Percentiles rank a stretch among this genome's conserved stretches.
These are phyloP conservation scores for Oreohelix idahoensis DNA, from an alignment of 1,140 invertebrate species.

Conservation along the genomic window DNA sequence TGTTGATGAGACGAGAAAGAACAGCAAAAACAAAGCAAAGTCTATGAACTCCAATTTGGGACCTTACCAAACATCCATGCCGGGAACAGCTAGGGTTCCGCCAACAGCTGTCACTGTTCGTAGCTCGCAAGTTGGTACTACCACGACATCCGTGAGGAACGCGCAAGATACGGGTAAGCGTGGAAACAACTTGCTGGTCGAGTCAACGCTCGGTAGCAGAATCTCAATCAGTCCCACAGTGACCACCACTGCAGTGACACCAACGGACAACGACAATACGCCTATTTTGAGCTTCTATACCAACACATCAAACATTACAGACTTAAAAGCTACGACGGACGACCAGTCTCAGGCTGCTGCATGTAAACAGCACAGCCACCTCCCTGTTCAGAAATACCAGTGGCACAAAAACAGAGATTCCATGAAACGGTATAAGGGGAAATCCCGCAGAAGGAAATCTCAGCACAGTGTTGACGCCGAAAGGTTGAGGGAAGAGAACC, in stretches of 20 bases:
- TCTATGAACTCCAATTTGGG: neutral
- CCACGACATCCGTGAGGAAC: neutral
- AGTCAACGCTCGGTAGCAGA: neutral
- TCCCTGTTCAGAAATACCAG: constrained; percentile 10
- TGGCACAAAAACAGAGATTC: constrained; percentile 31
- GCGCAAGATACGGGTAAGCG: neutral
- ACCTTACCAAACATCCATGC: neutral
- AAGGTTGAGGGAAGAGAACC: constrained; percentile 48
- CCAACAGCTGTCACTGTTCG: neutral
- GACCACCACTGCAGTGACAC: neutral
- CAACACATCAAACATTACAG: constrained; percentile 25
- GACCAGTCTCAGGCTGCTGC: neutral
- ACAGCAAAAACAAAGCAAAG: neutral
- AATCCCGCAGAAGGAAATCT: constrained; percentile 7
- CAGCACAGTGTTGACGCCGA: constrained; percentile 44
- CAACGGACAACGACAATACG: constrained; percentile 25
- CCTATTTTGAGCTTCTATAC: constrained; percentile 16
- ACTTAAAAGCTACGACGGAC: neutral
- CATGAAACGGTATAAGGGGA: constrained; percentile 23
- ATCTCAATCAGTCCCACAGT: neutral
- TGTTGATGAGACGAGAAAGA: neutral
- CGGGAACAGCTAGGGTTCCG: too few relatives aligned
- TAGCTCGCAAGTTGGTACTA: neutral
- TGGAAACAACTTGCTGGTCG: neutral
- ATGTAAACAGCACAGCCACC: neutral